Base-by-base conservation (phyloP, 2,888 invertebrate species). In the Polia nebulosa region DNA sequence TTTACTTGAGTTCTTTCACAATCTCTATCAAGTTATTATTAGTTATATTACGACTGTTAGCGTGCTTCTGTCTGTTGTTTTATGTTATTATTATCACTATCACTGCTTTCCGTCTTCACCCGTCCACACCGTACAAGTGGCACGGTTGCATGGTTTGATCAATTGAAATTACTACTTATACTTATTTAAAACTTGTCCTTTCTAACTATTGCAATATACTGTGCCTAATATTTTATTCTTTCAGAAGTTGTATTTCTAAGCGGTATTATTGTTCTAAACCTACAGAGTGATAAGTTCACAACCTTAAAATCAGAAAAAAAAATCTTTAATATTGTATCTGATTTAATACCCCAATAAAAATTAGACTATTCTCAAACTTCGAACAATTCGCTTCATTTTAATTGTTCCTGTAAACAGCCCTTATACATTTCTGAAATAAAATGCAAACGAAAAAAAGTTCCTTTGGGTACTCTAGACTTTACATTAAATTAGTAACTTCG, bases 31-130 rank as follows among this genome's bases (percentile, higher is more conserved):
- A 70, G 53, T 71, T 49, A 64, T 72, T 71, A 76, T 66, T 76
- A 71, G 81, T 78, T 77, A n/a, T n/a, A n/a, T n/a, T n/a, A 76
- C 59, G 36, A 76, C 80, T 79, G 66, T 82, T 87, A 88, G 88
- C 82, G 80, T 88, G 93, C 93, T 94, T 94, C 85, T 91, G 92
- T 93, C 88, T 92, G 90, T 91, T 69, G 85, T 88, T 88, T 86
- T 87, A 76, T 89, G 83, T 81, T 83, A 56, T 68, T 52, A 49
- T 62, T 64, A 61, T 72, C 78, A 84, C 78, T 78, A 66, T 81
- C 78, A 74, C 75, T 75, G 78, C 72, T 82, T 70, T 53, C 76
- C 39, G 55, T 72, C 74, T 82, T 77, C 82, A 78, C 68, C 65
- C 55, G 77, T 64, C 51, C 72, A 60, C 70, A 63, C 53, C 13